Evolutionary conservation across 2,797 vertebrate species (phyloP).

Genomic region (Labeo calbasu): DNA sequence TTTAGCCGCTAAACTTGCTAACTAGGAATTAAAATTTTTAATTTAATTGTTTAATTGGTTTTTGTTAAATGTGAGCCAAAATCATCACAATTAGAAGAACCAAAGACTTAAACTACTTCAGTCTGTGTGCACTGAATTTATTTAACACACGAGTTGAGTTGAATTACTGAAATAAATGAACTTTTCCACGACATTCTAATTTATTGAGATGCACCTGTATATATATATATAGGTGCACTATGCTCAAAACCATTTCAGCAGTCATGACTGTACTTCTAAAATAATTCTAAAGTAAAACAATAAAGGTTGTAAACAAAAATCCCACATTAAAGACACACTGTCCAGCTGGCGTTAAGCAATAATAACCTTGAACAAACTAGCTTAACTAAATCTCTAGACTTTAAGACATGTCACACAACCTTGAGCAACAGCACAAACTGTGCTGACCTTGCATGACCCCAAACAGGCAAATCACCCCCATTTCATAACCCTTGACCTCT

Average conservation of each 20-base stretch:
- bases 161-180: too few species aligned
- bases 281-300: neutral
- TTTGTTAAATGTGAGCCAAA: too few species aligned
- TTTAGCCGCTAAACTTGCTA: too few species aligned
- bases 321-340: neutral
- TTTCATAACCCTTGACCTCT: constrained; percentile 24
- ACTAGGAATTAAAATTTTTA: too few species aligned
- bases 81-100: too few species aligned
- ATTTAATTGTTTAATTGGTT: too few species aligned
- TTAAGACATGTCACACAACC: neutral
- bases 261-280: neutral
- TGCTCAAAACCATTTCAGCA: neutral
- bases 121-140: too few species aligned
- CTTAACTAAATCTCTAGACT: neutral
- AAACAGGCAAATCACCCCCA: neutral
- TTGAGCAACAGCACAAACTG: neutral
- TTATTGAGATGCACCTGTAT: too few species aligned
- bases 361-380: neutral
- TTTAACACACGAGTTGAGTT: too few species aligned
- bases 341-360: neutral
- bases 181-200: too few species aligned
- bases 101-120: too few species aligned
- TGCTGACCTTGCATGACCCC: neutral
- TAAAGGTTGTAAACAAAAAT: neutral
- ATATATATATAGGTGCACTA: neutral